Conservation (phyloP, 1,140 invertebrate genomes). For the Venturia canescens region DNA sequence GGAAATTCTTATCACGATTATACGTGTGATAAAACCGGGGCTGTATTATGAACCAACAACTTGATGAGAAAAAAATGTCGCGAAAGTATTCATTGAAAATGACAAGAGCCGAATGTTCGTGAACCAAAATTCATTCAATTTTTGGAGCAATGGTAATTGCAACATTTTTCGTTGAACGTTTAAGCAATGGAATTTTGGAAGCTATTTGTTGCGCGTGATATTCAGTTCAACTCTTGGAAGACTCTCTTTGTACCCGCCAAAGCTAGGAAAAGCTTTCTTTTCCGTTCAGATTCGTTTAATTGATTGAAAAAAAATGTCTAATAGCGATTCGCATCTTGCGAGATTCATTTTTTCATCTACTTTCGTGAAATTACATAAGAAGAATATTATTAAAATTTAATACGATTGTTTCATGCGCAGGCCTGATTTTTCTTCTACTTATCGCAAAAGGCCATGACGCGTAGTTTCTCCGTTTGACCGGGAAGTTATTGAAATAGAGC, state of each 20-base stretch:
- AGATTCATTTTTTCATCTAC: conserved; percentile 15
- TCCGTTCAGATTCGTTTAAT: conserved; percentile 30
- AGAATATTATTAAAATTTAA: not conserved
- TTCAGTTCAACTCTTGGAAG: not conserved
- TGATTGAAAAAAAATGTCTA: not conserved
- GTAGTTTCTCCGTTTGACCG: conserved; percentile 65
- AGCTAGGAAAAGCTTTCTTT: conserved; percentile 16
- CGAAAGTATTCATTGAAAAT: not conserved
- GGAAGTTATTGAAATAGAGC: conserved; percentile 52
- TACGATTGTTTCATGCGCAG: not conserved
- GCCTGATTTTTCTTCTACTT: not conserved
- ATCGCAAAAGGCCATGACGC: conserved; percentile 54
- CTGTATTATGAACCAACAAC: not conserved
- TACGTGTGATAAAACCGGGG: not conserved
- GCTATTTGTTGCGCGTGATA: not conserved
- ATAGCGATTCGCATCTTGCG: conserved; percentile 11
- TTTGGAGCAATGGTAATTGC: not conserved
- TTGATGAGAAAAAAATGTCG: not conserved
- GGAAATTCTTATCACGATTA: not conserved
- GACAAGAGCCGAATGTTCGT: not conserved
- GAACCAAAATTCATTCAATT: not conserved
- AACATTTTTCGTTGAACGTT: not conserved
- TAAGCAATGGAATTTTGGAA: conserved; percentile 6
- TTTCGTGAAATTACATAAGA: not conserved
- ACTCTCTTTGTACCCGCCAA: conserved; percentile 6